phyloP scores from a whole-genome alignment of 2,888 invertebrate species.

The Cryptops parisi region DNA sequence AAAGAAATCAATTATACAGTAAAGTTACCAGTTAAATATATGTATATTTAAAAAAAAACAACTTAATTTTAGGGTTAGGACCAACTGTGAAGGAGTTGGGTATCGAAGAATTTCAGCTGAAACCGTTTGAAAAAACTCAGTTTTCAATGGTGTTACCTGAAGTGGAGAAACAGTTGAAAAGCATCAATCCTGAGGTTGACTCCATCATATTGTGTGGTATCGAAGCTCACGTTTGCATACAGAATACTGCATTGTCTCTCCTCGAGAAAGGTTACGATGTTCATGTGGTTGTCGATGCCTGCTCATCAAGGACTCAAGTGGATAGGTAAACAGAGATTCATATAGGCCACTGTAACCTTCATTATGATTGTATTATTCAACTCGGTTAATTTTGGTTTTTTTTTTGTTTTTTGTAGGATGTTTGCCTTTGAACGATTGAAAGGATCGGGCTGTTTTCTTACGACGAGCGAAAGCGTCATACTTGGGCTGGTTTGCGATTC shows the following conservation, averaged over 20 bases:
- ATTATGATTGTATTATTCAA: too few relatives aligned
- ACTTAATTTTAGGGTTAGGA: slow-evolving; percentile 38
- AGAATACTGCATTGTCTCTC: slow-evolving; percentile 41
- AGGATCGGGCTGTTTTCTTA: slow-evolving; percentile 39
- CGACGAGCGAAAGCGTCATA: slow-evolving; percentile 42
- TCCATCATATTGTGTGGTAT: slow-evolving; percentile 37
- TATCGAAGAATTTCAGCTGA: slow-evolving; percentile 30
- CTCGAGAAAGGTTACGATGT: slow-evolving; percentile 37
- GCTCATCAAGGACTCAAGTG: slow-evolving; percentile 37
- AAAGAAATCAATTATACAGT: neutral
- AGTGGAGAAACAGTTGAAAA: slow-evolving; percentile 31
- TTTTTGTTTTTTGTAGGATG: slow-evolving; percentile 26
- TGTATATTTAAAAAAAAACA: neutral
- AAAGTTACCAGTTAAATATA: neutral
- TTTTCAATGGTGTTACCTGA: slow-evolving; percentile 42
- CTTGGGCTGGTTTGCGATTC: slow-evolving; percentile 39
- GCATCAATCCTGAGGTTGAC: slow-evolving; percentile 22
- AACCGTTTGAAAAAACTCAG: slow-evolving; percentile 35
- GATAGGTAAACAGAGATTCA: slow-evolving; percentile 29
- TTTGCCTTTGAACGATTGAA: slow-evolving; percentile 39
- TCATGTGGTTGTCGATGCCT: slow-evolving; percentile 42
- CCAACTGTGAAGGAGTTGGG: slow-evolving; percentile 39
- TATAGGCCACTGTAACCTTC: neutral
- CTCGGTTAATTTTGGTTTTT: too few relatives aligned
- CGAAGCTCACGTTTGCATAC: slow-evolving; percentile 44